These are phyloP conservation scores for Montipora sp. DNA, from an alignment of 64 coral and sea anemone species.

Conservation along the genomic window DNA sequence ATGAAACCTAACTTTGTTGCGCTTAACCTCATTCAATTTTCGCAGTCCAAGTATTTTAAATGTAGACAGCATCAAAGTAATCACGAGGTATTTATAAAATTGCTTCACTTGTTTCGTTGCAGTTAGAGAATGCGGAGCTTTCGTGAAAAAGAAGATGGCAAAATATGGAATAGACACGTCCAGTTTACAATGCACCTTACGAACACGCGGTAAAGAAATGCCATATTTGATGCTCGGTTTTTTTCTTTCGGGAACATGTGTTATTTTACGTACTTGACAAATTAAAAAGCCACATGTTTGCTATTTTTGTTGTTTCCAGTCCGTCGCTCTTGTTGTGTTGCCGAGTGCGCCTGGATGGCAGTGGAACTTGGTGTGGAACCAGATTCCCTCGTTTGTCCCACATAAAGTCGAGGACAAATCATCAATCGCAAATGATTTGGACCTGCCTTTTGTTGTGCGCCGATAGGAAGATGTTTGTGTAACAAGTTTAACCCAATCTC, in stretches of 20 bases:
- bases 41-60: too few relatives aligned
- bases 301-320: not conserved
- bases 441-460: not conserved
- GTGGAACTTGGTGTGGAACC: constrained; percentile 12
- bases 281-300: too few relatives aligned
- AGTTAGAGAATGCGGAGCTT: not conserved
- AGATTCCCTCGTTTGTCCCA: not conserved
- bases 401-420: not conserved
- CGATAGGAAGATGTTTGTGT: not conserved
- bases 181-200: constrained; percentile 20
- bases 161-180: constrained; percentile 15
- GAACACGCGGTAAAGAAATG: not conserved
- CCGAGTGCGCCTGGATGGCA: constrained; percentile 36
- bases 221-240: too few relatives aligned
- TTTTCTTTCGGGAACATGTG: too few relatives aligned
- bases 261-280: too few relatives aligned
- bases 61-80: too few relatives aligned
- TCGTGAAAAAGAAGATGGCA: constrained; percentile 2
- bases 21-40: too few relatives aligned
- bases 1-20: too few relatives aligned
- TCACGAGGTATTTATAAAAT: too few relatives aligned
- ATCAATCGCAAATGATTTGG: not conserved
- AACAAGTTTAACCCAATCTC: not conserved
- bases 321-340: constrained; percentile 23
- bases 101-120: not conserved